Evolutionary conservation across 2,797 vertebrate species (phyloP).

Genomic region (Phrynocephalus forsythii): DNA sequence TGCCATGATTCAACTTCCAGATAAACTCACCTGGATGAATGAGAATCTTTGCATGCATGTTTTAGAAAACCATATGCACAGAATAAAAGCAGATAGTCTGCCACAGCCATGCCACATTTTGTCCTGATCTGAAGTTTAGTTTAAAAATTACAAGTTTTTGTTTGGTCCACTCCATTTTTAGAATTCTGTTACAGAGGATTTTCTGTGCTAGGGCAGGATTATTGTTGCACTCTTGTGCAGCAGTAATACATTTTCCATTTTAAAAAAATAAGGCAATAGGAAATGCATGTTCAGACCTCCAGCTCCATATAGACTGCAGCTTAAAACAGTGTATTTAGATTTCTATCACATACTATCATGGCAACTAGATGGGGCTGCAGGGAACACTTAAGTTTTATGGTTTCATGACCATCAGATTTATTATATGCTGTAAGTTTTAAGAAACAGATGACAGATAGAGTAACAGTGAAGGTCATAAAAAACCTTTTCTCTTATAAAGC

Average conservation of each 20-base stretch:
- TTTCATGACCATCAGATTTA: constrained; percentile 38
- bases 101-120: no score
- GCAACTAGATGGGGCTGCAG: not conserved
- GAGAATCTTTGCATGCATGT: no score
- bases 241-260: not conserved
- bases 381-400: constrained; percentile 27
- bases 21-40: no score
- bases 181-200: no score
- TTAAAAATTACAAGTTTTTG: no score
- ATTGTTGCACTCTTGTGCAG: no score
- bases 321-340: constrained; percentile 11
- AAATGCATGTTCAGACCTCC: constrained; percentile 27
- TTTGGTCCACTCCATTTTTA: no score
- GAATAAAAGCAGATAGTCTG: no score
- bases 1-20: no score
- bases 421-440: constrained; percentile 42
- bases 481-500: constrained; percentile 24
- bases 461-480: constrained; percentile 34
- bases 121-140: no score
- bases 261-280: constrained; percentile 30
- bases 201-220: no score
- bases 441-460: not conserved
- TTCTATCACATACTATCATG: constrained; percentile 27
- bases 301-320: not conserved
- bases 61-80: no score